Percentiles rank a stretch among this genome's conserved stretches.
phyloP scores from a whole-genome alignment of 2,888 invertebrate genomes.

The Drosophila cyrtoloma region DNA sequence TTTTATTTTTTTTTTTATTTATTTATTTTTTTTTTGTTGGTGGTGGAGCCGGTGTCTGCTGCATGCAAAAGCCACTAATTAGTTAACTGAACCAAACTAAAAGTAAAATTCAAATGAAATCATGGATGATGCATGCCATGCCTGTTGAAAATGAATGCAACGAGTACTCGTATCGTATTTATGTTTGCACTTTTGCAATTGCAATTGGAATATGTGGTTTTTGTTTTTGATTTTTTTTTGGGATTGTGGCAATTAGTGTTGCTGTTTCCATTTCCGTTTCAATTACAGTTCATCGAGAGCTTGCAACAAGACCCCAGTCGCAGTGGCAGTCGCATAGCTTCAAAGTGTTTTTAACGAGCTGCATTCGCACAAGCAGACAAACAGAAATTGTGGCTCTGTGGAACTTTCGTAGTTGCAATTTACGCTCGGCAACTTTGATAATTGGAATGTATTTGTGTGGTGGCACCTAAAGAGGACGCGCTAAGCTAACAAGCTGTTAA shows the following conservation, averaged over 20 bases:
- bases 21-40: conserved; percentile 1
- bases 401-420: conserved; percentile 28
- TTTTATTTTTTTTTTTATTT: conserved; percentile 9
- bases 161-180: conserved; percentile 16
- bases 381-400: conserved; percentile 21
- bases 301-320: conserved; percentile 60
- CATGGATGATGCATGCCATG: conserved; percentile 77
- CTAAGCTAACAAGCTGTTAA: conserved; percentile 77
- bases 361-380: conserved; percentile 23
- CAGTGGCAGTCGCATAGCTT: not conserved
- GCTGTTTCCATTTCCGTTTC: conserved; percentile 74
- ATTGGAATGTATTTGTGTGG: conserved; percentile 34
- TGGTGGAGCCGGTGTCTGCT: conserved; percentile 34
- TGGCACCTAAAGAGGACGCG: conserved; percentile 35
- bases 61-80: conserved; percentile 53
- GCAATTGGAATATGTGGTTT: conserved; percentile 19
- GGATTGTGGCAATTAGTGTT: conserved; percentile 73
- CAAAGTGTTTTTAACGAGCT: conserved; percentile 80
- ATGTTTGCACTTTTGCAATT: conserved; percentile 17
- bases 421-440: conserved; percentile 56
- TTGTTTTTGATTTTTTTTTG: not conserved
- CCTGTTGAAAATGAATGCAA: conserved; percentile 50
- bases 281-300: conserved; percentile 79
- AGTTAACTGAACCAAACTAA: conserved; percentile 36
- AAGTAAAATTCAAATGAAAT: conserved; percentile 55